Conservation (phyloP, 2,797 vertebrate genomes). For the Epinephelus coioides region DNA sequence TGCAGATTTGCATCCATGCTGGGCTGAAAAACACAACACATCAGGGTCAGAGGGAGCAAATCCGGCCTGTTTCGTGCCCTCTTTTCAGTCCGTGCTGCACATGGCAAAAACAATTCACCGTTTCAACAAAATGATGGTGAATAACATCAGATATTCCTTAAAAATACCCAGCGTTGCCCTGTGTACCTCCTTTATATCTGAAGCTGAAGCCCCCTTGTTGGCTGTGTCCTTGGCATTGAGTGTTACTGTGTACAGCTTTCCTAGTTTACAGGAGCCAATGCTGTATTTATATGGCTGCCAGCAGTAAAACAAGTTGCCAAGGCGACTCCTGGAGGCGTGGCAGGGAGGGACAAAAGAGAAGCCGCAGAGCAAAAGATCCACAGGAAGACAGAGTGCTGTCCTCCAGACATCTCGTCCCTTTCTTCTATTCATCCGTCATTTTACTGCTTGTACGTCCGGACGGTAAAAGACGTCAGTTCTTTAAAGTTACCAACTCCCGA, state of each 20-base stretch:
- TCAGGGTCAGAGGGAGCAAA: not conserved
- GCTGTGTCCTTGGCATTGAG: constrained; percentile 55
- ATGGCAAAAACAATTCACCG: not conserved
- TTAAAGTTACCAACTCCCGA: not conserved
- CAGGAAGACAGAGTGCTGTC: constrained; percentile 53
- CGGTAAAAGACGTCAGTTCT: constrained; percentile 17
- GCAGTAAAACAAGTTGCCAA: constrained; percentile 83
- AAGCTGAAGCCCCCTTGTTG: constrained; percentile 31
- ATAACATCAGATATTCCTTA: not conserved
- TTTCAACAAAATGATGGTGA: not conserved
- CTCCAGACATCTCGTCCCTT: constrained; percentile 47
- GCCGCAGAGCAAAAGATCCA: constrained; percentile 29
- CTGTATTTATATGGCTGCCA: constrained; percentile 68
- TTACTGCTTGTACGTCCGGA: constrained; percentile 39
- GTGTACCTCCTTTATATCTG: constrained; percentile 22
- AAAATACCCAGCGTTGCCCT: constrained; percentile 14
- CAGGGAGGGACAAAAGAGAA: constrained; percentile 70
- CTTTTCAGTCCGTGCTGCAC: constrained; percentile 13
- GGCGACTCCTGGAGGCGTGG: constrained; percentile 78
- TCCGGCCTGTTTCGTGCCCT: not conserved
- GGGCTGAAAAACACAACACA: constrained; percentile 28
- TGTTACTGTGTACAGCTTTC: constrained; percentile 49
- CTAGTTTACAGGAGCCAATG: constrained; percentile 65
- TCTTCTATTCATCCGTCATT: constrained; percentile 48
- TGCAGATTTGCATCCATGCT: constrained; percentile 34